Percentiles rank a stretch among this genome's conserved stretches.
These are phyloP conservation scores for Bombyx mori DNA, from an alignment of 1,140 invertebrate species.

Conservation along the genomic window ASM3026992v2 NC_085113.1:4446001-4446500, in stretches of 20 bases:
- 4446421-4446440: too few species aligned
- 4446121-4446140: background rate
- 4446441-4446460: too few species aligned
- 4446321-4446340: slow-evolving; percentile 40
- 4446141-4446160: slow-evolving; percentile 1
- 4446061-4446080: too few species aligned
- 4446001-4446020: too few species aligned
- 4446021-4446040: too few species aligned
- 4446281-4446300: background rate
- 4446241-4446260: slow-evolving; percentile 53
- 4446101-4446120: too few species aligned
- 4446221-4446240: slow-evolving; percentile 43
- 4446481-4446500: too few species aligned
- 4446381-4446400: slow-evolving; percentile 35
- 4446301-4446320: too few species aligned
- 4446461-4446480: too few species aligned
- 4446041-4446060: too few species aligned
- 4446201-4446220: slow-evolving; percentile 34
- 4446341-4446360: slow-evolving; percentile 45
- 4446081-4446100: too few species aligned
- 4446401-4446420: background rate
- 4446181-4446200: background rate
- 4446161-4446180: background rate
- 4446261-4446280: slow-evolving; percentile 11
- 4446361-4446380: slow-evolving; percentile 35